These are phyloP conservation scores for Pristionchus entomophagus DNA, from an alignment of 2,888 invertebrate genomes.

Conservation along the genomic window DNA sequence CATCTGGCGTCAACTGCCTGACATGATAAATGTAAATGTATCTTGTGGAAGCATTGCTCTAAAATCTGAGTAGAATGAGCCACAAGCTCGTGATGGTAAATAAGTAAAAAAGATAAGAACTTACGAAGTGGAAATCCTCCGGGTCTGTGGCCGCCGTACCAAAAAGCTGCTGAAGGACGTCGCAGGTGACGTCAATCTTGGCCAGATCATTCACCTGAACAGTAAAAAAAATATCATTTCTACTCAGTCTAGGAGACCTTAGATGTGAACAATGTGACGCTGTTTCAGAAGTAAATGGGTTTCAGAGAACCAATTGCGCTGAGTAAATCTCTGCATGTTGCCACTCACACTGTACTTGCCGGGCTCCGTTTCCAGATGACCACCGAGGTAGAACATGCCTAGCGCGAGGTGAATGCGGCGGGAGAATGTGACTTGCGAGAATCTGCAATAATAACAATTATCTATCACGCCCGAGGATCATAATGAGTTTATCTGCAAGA, in stretches of 20 bases:
- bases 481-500: too few species aligned
- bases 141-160: background rate
- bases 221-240: too few species aligned
- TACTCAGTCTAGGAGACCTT: too few species aligned
- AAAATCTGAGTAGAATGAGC: too few species aligned
- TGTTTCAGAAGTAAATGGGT: background rate
- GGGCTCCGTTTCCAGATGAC: background rate
- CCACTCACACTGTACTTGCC: background rate
- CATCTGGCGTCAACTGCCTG: too few species aligned
- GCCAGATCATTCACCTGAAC: constrained; percentile 15
- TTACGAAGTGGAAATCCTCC: constrained; percentile 37
- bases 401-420: constrained; percentile 3
- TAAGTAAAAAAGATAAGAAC: too few species aligned
- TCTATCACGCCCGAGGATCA: background rate
- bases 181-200: constrained; percentile 21
- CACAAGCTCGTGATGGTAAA: too few species aligned
- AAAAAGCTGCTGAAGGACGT: constrained; percentile 1
- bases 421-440: background rate
- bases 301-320: too few species aligned
- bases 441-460: background rate
- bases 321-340: background rate
- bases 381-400: background rate
- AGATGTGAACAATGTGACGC: too few species aligned
- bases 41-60: too few species aligned
- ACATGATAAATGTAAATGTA: too few species aligned